Evolutionary conservation across 2,797 vertebrate species (phyloP).

Genomic region (Gallinago stenura): DNA sequence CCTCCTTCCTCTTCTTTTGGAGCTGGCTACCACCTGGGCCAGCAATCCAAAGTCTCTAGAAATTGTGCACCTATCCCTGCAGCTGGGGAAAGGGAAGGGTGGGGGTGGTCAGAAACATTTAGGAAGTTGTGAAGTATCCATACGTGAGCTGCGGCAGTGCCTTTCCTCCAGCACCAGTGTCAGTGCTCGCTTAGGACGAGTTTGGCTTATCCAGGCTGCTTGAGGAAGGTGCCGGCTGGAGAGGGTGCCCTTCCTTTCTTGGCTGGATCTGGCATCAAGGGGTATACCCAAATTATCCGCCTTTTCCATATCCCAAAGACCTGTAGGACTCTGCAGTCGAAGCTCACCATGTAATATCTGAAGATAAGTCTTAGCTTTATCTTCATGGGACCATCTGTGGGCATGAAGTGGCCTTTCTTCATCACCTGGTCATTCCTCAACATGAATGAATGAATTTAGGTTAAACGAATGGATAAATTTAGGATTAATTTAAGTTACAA

Average conservation of each 20-base stretch:
- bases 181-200: neutral
- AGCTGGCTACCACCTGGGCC: neutral
- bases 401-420: neutral
- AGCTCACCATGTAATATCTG: neutral
- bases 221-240: neutral
- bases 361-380: neutral
- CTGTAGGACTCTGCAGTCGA: neutral
- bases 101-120: neutral
- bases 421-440: neutral
- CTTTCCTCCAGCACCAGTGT: neutral
- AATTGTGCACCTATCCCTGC: neutral
- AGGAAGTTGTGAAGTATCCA: neutral
- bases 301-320: neutral
- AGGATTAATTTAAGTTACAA: neutral
- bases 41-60: neutral
- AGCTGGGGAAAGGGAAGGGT: neutral
- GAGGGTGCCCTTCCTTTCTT: neutral
- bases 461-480: neutral
- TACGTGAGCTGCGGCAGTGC: neutral
- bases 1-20: neutral
- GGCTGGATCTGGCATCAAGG: neutral
- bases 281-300: neutral
- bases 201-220: neutral
- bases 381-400: neutral
- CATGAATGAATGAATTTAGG: no score